Percentiles rank a stretch among this genome's conserved stretches.
phyloP scores from a whole-genome alignment of 2,797 vertebrate species.

The Falco columbarius region DNA sequence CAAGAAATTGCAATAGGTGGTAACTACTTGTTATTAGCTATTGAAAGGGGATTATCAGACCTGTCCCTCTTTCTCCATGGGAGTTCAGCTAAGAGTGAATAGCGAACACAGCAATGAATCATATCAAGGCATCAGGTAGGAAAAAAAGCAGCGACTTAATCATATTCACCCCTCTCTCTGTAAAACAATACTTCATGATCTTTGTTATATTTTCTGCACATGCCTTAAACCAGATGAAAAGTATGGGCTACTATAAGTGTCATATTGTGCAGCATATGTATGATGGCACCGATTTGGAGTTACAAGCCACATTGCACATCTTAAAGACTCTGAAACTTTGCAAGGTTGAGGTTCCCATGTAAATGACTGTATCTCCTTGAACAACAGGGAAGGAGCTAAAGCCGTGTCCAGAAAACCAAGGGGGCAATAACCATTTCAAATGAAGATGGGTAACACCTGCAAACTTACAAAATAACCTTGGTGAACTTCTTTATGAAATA shows the following conservation, averaged over 20 bases:
- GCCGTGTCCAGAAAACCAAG: neutral
- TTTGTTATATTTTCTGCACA: neutral
- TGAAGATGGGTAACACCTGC: neutral
- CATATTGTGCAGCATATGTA: neutral
- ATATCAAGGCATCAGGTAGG: neutral
- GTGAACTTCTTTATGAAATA: neutral
- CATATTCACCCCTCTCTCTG: neutral
- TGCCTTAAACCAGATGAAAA: neutral
- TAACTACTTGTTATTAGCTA: neutral
- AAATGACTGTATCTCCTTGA: neutral
- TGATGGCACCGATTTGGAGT: neutral
- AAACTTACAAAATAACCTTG: neutral
- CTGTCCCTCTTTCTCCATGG: neutral
- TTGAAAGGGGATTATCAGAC: neutral
- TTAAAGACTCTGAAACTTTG: neutral
- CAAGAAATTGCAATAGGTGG: neutral
- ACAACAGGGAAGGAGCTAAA: neutral
- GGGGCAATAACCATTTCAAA: neutral
- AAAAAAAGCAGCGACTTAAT: neutral
- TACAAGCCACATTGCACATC: accelerated
- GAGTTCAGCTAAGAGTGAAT: neutral
- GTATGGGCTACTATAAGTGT: neutral
- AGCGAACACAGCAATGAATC: neutral
- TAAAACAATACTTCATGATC: neutral
- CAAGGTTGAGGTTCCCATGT: neutral